Evolutionary conservation across 53 echinoderm and acorn worm genomes (phyloP), one percentile per base, ranked within the genome.

Genomic region (Echinarachnius parma): DNA sequence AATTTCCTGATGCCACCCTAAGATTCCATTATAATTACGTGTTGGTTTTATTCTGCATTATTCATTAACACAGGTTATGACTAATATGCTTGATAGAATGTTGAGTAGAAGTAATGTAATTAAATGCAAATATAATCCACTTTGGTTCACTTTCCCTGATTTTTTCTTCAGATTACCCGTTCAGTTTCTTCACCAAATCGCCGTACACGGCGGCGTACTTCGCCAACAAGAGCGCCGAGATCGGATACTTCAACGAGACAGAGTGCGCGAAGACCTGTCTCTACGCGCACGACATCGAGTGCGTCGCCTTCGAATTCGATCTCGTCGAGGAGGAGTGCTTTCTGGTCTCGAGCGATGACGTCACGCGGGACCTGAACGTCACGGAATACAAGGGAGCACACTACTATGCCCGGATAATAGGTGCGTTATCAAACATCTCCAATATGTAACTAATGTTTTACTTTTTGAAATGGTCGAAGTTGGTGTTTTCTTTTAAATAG

Each of bases 101-200:
- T n/a, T n/a, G n/a, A n/a, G n/a, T n/a, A n/a, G n/a, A n/a, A n/a
- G n/a, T n/a, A n/a, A n/a, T n/a, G n/a, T n/a, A n/a, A n/a, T n/a
- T n/a, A n/a, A n/a, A n/a, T n/a, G n/a, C n/a, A n/a, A n/a, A n/a
- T n/a, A n/a, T n/a, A n/a, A n/a, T n/a, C n/a, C n/a, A n/a, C n/a
- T n/a, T n/a, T n/a, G n/a, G n/a, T n/a, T n/a, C n/a, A n/a, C n/a
- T n/a, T 42, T 14, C 8, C 42, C 8, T 1, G 19, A 4, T 49
- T 74, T 23, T 52, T 35, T 53, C 28, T 47, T 3, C 61, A 90
- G 90, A 86, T 59, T 86, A 82, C 36, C 90, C 90, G 18, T 90
- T 90, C 69, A 90, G 85, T 54, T 90, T 70, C 66, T 90, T 86
- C 75, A 72, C 72, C 46, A 81, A 86, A 56, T 78, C 82, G 23